Percentiles rank a stretch among this genome's conserved stretches.
phyloP scores from a whole-genome alignment of 2,888 invertebrate species.

The Mythimna albipuncta region DNA sequence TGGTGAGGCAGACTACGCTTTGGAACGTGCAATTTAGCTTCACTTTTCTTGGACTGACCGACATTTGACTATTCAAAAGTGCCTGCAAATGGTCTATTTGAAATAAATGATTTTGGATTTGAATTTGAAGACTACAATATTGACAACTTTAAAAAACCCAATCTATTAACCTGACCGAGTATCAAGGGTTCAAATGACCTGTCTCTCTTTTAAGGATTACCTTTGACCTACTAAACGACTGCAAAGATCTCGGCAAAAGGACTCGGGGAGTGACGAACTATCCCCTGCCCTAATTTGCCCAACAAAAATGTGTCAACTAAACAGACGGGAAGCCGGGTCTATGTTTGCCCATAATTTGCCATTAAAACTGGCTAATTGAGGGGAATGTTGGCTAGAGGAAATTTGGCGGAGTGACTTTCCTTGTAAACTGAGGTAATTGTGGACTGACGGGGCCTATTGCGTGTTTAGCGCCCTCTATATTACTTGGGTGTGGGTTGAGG shows the following conservation, averaged over 20 bases:
- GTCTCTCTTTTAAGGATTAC: background rate
- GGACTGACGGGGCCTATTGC: conserved; percentile 68
- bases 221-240: background rate
- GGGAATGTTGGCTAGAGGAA: conserved; percentile 67
- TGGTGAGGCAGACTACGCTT: too few species aligned
- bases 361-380: conserved; percentile 73
- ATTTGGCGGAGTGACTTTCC: conserved; percentile 79
- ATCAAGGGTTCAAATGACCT: background rate
- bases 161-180: background rate
- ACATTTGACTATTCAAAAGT: too few species aligned
- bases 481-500: conserved; percentile 40
- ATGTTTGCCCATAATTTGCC: conserved; percentile 66
- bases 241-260: conserved; percentile 17
- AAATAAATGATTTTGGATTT: too few species aligned
- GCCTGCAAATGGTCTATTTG: too few species aligned
- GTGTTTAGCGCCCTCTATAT: conserved; percentile 69
- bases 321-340: conserved; percentile 43
- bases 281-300: conserved; percentile 37
- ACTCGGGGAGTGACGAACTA: conserved; percentile 20
- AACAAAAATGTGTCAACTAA: conserved; percentile 63
- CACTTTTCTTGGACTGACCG: too few species aligned
- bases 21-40: too few species aligned
- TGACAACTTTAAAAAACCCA: background rate
- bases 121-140: too few species aligned
- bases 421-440: conserved; percentile 71